Base-by-base conservation (phyloP, 2,113 vertebrate genomes). In the Nesoenas mayeri region DNA sequence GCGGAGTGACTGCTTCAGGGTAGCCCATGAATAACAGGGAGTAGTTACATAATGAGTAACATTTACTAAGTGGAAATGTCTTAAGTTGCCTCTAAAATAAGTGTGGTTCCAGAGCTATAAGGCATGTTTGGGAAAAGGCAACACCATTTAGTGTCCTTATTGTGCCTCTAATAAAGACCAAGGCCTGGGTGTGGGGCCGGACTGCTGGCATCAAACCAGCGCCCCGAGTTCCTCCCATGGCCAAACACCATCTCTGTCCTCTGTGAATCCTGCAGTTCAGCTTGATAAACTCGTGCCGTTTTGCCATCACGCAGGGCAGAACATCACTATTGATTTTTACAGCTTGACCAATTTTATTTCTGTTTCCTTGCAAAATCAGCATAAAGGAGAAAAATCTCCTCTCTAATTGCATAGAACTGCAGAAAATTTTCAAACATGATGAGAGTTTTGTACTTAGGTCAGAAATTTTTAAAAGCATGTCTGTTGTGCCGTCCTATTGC, bases 251-350 rank as follows among this genome's bases (percentile, higher is more conserved):
- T n/a, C 40, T 29, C 18, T 61, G 3, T 65, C 74, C 54, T 50
- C 44, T 44, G 69, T 71, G 81, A 51, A 62, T 82, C 81, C 28
- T 87, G 57, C 88, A 48, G 38, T 71, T 67, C 31, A 71, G 51
- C 57, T 81, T 81, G 79, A 89, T 67, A 72, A 92, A 71, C n/a
- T 79, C 79, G 47, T 58, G 58, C 70, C 73, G 58, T 34, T 93
- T 95, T 86, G 58, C 86, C 75, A 8, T 89, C 92, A 53, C n/a
- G 24, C 56, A 51, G 79, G 70, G 80, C 69, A 89, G 85, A 89
- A 67, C 78, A 89, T 88, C 90, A 10, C 65, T 95, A 92, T 91
- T 84, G 92, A 80, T 88, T 96, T 96, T 83, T 93, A 88, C 72
- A 81, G 91, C 75, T 91, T 83, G 75, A 83, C 88, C 50, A 77